A percentile compares a stretch with the other conserved stretches of the same genome.
phyloP scores from a whole-genome alignment of 2,113 vertebrate species.

The Rhea americana region DNA sequence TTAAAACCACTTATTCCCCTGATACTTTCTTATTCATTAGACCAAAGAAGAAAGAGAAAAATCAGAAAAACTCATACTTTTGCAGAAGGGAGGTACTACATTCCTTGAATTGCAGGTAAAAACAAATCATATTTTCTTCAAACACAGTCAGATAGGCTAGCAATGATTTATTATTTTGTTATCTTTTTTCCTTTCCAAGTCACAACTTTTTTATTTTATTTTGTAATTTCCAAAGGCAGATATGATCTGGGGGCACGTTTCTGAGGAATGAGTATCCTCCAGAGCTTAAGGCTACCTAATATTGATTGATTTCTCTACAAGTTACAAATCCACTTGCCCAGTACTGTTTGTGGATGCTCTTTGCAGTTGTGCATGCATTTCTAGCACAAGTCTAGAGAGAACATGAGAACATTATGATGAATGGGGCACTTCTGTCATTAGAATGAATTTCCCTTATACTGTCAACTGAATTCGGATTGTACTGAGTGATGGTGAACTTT shows the following conservation, averaged over 20 bases:
- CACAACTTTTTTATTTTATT: not conserved
- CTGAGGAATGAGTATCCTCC: not conserved
- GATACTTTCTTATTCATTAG: constrained; percentile 72
- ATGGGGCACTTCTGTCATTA: not conserved
- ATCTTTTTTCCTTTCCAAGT: constrained; percentile 34
- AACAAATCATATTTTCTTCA: constrained; percentile 33
- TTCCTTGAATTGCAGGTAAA: constrained; percentile 85
- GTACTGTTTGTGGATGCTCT: not conserved
- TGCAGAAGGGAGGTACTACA: constrained; percentile 80
- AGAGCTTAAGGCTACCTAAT: not conserved
- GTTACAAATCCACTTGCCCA: not conserved
- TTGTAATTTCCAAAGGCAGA: not conserved
- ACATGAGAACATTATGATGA: not conserved
- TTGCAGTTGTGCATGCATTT: constrained; percentile 35
- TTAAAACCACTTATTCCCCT: constrained; percentile 72
- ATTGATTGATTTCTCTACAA: not conserved
- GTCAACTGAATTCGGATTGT: constrained; percentile 25
- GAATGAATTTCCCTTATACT: constrained; percentile 34
- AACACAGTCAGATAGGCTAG: constrained; percentile 31
- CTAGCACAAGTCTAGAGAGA: not conserved
- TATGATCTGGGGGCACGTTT: constrained; percentile 10
- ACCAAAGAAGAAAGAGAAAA: constrained; percentile 83
- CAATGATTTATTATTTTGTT: constrained; percentile 15
- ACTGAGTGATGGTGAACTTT: constrained; percentile 65
- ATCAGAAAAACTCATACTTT: constrained; percentile 81